Evolutionary conservation across 2,888 invertebrate genomes (phyloP).

Genomic region (Hybos culiciformis): DNA sequence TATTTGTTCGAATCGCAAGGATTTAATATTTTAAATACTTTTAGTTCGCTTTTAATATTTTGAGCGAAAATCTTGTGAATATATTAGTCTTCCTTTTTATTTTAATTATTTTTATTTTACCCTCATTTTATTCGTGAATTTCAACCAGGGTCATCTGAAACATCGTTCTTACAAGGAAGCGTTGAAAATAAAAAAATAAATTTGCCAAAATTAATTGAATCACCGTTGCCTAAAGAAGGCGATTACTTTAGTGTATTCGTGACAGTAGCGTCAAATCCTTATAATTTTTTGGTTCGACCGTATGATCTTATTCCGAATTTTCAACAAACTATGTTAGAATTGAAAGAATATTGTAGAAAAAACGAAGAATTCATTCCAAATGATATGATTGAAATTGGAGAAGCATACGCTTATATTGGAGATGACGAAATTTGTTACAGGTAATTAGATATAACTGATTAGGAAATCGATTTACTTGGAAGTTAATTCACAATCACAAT

Average conservation of each 20-base stretch:
- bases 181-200: no score
- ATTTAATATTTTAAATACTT: no score
- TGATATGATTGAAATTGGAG: constrained; percentile 41
- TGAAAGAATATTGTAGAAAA: constrained; percentile 48
- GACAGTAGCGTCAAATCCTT: constrained; percentile 62
- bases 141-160: constrained; percentile 2
- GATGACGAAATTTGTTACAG: constrained; percentile 57
- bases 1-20: no score
- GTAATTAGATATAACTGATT: constrained; percentile 34
- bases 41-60: no score
- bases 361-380: constrained; percentile 38
- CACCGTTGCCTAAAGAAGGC: constrained; percentile 32
- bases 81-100: no score
- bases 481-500: no score
- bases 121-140: not conserved
- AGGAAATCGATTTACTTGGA: no score
- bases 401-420: constrained; percentile 54
- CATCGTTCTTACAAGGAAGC: constrained; percentile 23
- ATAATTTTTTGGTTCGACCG: constrained; percentile 38
- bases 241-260: constrained; percentile 56
- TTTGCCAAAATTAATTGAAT: no score
- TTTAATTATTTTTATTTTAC: no score
- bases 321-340: constrained; percentile 47
- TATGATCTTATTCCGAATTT: constrained; percentile 36
- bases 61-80: no score